phyloP scores from a whole-genome alignment of 2,888 invertebrate species.

The Melipona bicolor region DNA sequence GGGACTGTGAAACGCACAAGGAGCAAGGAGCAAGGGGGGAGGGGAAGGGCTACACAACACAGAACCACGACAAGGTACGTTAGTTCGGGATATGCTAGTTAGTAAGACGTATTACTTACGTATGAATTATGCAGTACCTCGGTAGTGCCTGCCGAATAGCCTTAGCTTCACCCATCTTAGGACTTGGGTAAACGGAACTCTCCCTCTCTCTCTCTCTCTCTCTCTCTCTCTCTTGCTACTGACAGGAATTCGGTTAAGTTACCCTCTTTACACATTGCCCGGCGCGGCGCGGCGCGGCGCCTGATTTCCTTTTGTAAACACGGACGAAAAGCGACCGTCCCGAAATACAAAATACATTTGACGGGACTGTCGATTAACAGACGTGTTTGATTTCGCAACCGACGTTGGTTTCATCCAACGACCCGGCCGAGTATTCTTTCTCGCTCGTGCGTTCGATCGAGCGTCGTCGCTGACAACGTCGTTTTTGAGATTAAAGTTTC shows the following conservation, averaged over 20 bases:
- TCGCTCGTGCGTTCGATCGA: background rate
- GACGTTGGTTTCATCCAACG: background rate
- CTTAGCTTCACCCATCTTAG: conserved; percentile 65
- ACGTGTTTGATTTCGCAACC: conserved; percentile 1
- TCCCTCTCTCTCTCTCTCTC: conserved; percentile 21
- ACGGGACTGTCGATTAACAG: conserved; percentile 16
- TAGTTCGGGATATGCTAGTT: conserved; percentile 66
- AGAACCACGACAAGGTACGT: conserved; percentile 65
- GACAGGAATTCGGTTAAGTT: conserved; percentile 66
- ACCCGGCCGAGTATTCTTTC: background rate
- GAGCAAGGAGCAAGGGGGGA: conserved; percentile 19
- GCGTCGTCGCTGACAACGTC: background rate
- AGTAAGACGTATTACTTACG: conserved; percentile 82
- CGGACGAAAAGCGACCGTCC: conserved; percentile 19
- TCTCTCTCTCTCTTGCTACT: background rate
- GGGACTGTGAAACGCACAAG: conserved; percentile 58
- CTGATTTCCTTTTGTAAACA: conserved; percentile 71
- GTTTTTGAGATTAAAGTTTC: conserved; percentile 12
- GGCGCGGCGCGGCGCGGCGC: conserved; percentile 30
- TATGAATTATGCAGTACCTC: conserved; percentile 81
- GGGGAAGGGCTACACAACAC: conserved; percentile 49
- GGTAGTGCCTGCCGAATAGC: conserved; percentile 75
- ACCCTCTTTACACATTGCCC: conserved; percentile 62
- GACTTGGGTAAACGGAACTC: conserved; percentile 69
- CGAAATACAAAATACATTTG: conserved; percentile 31